These are phyloP conservation scores for Prochilodus magdalenae DNA, from an alignment of 2,113 vertebrate genomes.

Conservation along the genomic window DNA sequence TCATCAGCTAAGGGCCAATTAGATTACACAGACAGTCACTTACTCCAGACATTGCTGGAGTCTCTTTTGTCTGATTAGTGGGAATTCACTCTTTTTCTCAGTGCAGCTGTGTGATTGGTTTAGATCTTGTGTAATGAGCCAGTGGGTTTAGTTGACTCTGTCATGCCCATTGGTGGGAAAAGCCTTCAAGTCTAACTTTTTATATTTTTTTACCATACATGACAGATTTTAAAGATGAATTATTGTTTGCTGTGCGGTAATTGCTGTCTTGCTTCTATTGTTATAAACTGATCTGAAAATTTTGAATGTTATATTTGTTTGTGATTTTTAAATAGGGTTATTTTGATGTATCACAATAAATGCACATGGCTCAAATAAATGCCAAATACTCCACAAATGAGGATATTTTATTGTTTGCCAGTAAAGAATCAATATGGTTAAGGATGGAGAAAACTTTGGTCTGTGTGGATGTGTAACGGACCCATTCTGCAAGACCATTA, in stretches of 20 bases:
- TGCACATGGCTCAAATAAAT: slow-evolving; percentile 41
- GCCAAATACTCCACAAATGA: not conserved
- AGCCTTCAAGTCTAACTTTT: slow-evolving; percentile 50
- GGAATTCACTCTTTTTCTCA: slow-evolving; percentile 44
- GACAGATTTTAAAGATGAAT: slow-evolving; percentile 32
- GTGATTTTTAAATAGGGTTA: slow-evolving; percentile 22
- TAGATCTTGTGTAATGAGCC: slow-evolving; percentile 1
- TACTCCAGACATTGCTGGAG: slow-evolving; percentile 26
- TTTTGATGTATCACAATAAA: slow-evolving; percentile 7
- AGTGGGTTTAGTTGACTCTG: slow-evolving; percentile 13
- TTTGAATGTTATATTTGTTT: slow-evolving; percentile 31
- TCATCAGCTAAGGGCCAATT: slow-evolving; percentile 30
- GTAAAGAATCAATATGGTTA: not conserved
- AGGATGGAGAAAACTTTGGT: not conserved
- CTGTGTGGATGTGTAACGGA: not conserved
- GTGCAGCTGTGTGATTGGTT: slow-evolving; percentile 38
- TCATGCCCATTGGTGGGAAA: slow-evolving; percentile 18
- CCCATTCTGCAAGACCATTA: not conserved
- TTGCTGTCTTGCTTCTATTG: slow-evolving; percentile 42
- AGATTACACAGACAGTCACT: slow-evolving; percentile 19
- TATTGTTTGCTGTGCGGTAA: slow-evolving; percentile 46
- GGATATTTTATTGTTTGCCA: not conserved
- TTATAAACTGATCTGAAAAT: slow-evolving; percentile 34
- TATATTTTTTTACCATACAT: slow-evolving; percentile 50
- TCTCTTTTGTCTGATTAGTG: slow-evolving; percentile 27